Percentiles rank a stretch among this genome's conserved stretches.
phyloP scores from a whole-genome alignment of 1,140 invertebrate genomes.

The Heliconius nattereri region DNA sequence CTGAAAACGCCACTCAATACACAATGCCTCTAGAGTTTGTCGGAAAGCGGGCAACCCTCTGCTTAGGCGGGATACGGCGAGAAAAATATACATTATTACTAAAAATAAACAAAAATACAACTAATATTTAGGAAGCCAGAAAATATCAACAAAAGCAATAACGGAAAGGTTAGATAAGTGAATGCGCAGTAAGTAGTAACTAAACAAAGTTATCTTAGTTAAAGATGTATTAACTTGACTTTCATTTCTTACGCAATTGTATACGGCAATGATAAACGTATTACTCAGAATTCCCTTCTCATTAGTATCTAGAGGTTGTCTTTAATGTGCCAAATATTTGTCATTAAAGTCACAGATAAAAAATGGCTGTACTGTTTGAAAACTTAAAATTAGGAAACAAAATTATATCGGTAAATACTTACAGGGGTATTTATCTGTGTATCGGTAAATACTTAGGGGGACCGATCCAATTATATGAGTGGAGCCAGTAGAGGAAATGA shows the following conservation, averaged over 20 bases:
- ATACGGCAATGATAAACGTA: conserved; percentile 17
- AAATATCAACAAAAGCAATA: neutral
- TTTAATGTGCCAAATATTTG: neutral
- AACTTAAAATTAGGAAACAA: too few relatives aligned
- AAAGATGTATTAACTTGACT: conserved; percentile 16
- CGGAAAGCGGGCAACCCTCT: too few relatives aligned
- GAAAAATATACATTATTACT: too few relatives aligned
- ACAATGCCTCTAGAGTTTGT: too few relatives aligned
- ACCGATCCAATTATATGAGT: too few relatives aligned
- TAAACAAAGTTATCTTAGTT: conserved; percentile 1
- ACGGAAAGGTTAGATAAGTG: conserved; percentile 2
- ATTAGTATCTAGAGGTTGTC: neutral
- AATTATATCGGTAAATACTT: too few relatives aligned
- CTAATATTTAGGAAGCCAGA: neutral
- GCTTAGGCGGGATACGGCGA: too few relatives aligned
- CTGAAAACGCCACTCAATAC: too few relatives aligned
- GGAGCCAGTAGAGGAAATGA: too few relatives aligned
- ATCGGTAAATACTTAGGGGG: too few relatives aligned
- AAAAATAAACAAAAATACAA: neutral
- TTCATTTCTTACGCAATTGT: conserved; percentile 31
- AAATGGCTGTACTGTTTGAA: too few relatives aligned
- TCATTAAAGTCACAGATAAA: neutral
- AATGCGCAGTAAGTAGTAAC: neutral
- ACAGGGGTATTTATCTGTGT: too few relatives aligned
- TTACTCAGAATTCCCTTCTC: neutral